Evolutionary conservation across 2,888 invertebrate species (phyloP), one percentile per base, ranked within the genome.

Genomic region (Protodeltote pygarga): DNA sequence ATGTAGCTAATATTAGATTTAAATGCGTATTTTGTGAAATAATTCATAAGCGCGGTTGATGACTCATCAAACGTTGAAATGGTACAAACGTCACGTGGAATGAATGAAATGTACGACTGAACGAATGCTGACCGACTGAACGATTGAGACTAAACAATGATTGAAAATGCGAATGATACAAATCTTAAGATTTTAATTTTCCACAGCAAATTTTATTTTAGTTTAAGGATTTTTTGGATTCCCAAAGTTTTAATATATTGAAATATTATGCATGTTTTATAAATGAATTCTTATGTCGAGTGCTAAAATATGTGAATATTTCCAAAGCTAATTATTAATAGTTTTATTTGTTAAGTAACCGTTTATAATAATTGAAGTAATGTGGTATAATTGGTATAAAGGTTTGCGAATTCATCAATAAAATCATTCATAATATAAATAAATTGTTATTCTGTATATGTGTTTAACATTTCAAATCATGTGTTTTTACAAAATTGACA

Each of bases 301-400:
- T 65, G 62, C 50, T 61, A 59, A 25, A 34, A 51, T 32, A 49
- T 48, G 53, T 65, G 49, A 48, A 66, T 51, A 65, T 59, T 55
- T 33, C 71, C 66, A 70, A 67, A 67, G 67, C 52, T 58, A 58
- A 37, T 53, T 66, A 70, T 70, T 67, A 61, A 65, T 66, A 66
- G 45, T 49, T 50, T 39, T 59, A 69, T 69, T 69, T 59, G 55
- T 48, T 44, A 48, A 45, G 37, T 11, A 51, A 21, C 4, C n/a
- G 17, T 48, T 42, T 32, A 50, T 29, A 14, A 35, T 40, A 19
- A 37, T 16, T 19, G 14, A 24, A 37, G 40, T 5, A 34, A 37
- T 37, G 37, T 8, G 5, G 34, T 31, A 6, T 11, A 25, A 42
- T 44, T 29, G 31, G 14, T 21, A 58, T 17, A 37, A 37, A 46